Conservation (phyloP, 2,888 invertebrate genomes). For the Diarsia dahlii region DNA sequence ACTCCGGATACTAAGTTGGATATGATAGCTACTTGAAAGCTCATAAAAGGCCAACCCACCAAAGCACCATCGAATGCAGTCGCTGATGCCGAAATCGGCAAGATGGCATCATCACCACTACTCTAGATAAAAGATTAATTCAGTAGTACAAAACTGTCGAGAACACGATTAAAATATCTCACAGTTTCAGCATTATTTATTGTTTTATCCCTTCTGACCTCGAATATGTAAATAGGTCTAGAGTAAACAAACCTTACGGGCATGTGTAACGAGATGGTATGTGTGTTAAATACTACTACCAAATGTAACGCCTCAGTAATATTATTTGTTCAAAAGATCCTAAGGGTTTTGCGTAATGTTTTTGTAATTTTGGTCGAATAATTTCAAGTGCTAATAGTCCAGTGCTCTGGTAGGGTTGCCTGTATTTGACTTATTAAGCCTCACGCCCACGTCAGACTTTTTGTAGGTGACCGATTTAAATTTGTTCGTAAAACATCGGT, state of each 20-base stretch:
- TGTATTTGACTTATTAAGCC: too few species aligned
- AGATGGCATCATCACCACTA: background rate
- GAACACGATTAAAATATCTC: conserved; percentile 32
- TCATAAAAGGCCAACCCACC: too few species aligned
- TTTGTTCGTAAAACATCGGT: too few species aligned
- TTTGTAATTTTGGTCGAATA: conserved; percentile 30
- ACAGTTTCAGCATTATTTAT: conserved; percentile 46
- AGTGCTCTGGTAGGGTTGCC: background rate
- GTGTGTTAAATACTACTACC: background rate
- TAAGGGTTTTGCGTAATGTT: conserved; percentile 34
- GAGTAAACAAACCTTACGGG: conserved; percentile 53
- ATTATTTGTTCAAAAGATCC: conserved; percentile 35
- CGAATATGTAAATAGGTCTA: conserved; percentile 50
- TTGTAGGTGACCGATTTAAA: too few species aligned
- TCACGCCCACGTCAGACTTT: too few species aligned
- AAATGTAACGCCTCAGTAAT: conserved; percentile 35
- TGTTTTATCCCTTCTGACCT: conserved; percentile 60
- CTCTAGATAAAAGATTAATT: background rate
- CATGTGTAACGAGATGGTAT: conserved; percentile 36
- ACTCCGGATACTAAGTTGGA: background rate
- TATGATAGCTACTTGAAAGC: too few species aligned
- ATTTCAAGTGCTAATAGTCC: background rate
- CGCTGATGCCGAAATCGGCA: too few species aligned
- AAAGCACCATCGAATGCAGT: too few species aligned
- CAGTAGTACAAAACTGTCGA: conserved; percentile 8